Evolutionary conservation across 2,113 vertebrate species (phyloP).

Genomic region (Peromyscus leucopus): DNA sequence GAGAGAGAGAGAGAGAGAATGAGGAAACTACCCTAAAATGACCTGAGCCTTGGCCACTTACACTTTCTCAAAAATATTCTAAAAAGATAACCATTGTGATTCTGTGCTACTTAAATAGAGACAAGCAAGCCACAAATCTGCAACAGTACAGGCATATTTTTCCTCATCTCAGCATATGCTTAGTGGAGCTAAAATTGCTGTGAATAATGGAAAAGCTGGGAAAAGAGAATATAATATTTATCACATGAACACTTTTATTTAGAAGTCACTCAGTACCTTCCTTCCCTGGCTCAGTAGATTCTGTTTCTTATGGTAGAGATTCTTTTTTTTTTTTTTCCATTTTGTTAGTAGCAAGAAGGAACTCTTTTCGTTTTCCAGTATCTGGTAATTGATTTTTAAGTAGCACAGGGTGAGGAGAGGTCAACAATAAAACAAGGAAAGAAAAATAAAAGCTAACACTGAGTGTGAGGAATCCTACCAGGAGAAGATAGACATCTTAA

Average conservation of each 20-base stretch:
- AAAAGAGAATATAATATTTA: neutral
- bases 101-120: neutral
- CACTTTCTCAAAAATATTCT: neutral
- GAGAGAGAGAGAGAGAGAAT: neutral
- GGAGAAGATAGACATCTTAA: slow-evolving; percentile 78
- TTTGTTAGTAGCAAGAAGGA: neutral
- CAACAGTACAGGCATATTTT: neutral
- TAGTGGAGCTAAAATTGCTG: neutral
- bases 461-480: slow-evolving; percentile 62
- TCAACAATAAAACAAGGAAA: slow-evolving; percentile 54
- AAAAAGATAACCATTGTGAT: neutral
- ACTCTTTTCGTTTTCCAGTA: neutral
- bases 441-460: neutral
- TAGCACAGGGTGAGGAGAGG: slow-evolving; percentile 47
- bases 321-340: neutral
- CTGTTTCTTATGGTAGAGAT: neutral
- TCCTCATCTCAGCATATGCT: neutral
- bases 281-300: neutral
- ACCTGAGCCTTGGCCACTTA: neutral
- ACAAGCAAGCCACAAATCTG: neutral
- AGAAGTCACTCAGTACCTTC: neutral
- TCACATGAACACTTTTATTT: neutral
- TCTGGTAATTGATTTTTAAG: slow-evolving; percentile 69
- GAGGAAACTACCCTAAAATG: neutral
- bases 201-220: neutral